These are phyloP conservation scores for Dynastes maya DNA, from an alignment of 2,888 invertebrate species.

Conservation along the genomic window DNA sequence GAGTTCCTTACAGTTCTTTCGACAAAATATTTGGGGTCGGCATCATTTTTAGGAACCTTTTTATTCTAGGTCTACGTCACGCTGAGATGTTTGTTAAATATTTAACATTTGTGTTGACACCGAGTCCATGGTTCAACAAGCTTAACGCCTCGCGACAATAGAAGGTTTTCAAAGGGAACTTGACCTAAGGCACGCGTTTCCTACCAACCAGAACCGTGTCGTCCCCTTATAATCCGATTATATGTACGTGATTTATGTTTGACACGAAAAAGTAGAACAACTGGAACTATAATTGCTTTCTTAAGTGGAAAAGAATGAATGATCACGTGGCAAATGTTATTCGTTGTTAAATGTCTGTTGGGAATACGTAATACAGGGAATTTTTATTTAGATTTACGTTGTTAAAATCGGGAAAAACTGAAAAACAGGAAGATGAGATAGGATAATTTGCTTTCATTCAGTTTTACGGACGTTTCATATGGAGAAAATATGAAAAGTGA, in stretches of 20 bases:
- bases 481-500: too few species aligned
- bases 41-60: background rate
- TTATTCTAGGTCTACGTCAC: constrained; percentile 5
- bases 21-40: background rate
- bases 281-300: background rate
- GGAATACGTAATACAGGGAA: too few species aligned
- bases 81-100: constrained; percentile 42
- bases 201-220: background rate
- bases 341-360: too few species aligned
- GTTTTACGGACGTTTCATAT: too few species aligned
- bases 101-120: constrained; percentile 42
- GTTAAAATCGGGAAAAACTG: too few species aligned
- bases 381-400: too few species aligned
- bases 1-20: background rate
- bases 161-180: background rate
- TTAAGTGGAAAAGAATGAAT: too few species aligned
- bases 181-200: constrained; percentile 22
- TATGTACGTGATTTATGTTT: constrained; percentile 15
- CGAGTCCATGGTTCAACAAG: background rate
- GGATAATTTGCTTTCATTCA: too few species aligned
- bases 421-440: too few species aligned
- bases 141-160: background rate
- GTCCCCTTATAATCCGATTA: constrained; percentile 29
- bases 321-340: too few species aligned
- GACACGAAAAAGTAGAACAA: background rate